Conservation (phyloP, 2,888 invertebrate species). For the Cephalotes varians region DNA sequence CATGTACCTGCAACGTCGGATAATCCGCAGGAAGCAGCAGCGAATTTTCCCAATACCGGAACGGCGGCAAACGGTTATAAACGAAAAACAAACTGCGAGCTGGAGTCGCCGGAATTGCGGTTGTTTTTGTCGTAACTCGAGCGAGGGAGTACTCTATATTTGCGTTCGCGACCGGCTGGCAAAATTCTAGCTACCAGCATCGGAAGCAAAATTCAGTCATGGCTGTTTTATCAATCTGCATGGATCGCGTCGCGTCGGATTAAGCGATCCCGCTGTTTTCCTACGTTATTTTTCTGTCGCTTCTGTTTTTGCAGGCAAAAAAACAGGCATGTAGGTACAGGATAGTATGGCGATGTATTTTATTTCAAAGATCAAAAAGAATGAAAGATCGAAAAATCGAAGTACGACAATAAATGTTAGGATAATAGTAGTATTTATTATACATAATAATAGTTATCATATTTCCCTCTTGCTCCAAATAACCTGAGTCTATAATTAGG, state of each 20-base stretch:
- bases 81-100: constrained; percentile 49
- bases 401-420: background rate
- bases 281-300: constrained; percentile 32
- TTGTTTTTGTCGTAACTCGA: constrained; percentile 48
- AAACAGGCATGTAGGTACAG: constrained; percentile 18
- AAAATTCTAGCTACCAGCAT: constrained; percentile 39
- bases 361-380: background rate
- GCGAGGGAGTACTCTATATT: constrained; percentile 29
- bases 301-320: constrained; percentile 12
- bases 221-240: constrained; percentile 52
- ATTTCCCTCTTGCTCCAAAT: constrained; percentile 36
- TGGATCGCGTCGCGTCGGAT: constrained; percentile 37
- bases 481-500: constrained; percentile 43
- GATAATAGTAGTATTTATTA: background rate
- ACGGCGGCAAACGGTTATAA: constrained; percentile 48
- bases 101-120: constrained; percentile 50
- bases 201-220: constrained; percentile 47
- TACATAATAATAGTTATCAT: background rate
- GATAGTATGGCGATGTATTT: background rate
- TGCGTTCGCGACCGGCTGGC: constrained; percentile 39
- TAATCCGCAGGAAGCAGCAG: constrained; percentile 50
- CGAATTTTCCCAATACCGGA: constrained; percentile 50
- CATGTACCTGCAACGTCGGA: constrained; percentile 42
- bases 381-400: background rate
- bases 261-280: constrained; percentile 50